Base-by-base conservation (phyloP, 2,888 invertebrate genomes). In the Tachina lurida region DNA sequence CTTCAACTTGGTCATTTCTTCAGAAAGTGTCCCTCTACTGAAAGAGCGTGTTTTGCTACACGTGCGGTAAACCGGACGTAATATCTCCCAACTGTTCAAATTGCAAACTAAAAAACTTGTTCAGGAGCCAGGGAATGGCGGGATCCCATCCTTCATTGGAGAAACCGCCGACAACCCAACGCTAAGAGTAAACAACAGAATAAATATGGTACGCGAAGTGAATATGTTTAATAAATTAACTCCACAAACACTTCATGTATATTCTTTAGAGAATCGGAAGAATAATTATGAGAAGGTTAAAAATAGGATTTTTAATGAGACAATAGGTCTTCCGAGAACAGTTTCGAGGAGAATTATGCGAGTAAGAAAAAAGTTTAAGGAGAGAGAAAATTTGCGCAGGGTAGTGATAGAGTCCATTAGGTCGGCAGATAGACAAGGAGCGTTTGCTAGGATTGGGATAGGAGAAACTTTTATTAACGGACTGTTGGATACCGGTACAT, bases 21-120 rank as follows among this genome's bases (percentile, higher is more conserved):
- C 17, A 77, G 77, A 73, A 77, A 83, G 4, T 83, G 77, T 31
- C 45, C 39, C 3, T 77, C 77, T 7, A 10, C 45, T 0, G 67
- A 54, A 10, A 71, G 77, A n/a, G 49, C 62, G 8, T 52, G 77
- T 2, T 83, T 77, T 60, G 22, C 22, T 22, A 22, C 22, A 22
- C 22, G 22, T 22, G 22, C 22, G 22, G 22, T 22, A 1, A 22
- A 22, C 3, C 22, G 22, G 22, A 22, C 22, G 22, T 22, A 22
- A 22, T 22, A 22, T 22, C 70, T 4, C 71, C 47, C 15, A 73
- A 73, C 47, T 71, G 58, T n/a, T 10, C 45, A 7, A 31, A 58
- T 47, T 73, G 58, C 10, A 73, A 45, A 31, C 1, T 1, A 17
- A 19, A 43, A 60, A 60, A 58, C n/a, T 39, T 62, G 10, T 10